Evolutionary conservation across 2,113 vertebrate genomes (phyloP).

Genomic region (Euleptes europaea): DNA sequence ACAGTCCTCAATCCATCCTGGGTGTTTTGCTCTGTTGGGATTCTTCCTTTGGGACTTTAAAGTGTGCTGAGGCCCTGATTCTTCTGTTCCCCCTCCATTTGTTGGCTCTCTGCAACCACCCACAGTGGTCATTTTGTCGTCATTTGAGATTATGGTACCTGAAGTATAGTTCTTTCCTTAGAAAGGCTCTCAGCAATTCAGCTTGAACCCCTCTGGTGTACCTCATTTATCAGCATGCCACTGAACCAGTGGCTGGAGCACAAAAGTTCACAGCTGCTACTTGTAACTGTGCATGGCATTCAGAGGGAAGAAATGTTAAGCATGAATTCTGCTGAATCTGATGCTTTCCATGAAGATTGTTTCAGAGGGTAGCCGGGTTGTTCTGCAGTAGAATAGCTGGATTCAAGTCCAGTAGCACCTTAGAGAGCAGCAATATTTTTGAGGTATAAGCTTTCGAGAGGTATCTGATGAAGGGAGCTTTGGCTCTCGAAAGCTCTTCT

Average conservation of each 20-base stretch:
- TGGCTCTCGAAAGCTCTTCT: too few species aligned
- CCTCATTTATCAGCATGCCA: not conserved
- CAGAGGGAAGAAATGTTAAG: not conserved
- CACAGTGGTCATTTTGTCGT: not conserved
- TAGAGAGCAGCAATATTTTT: too few species aligned
- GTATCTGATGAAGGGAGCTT: too few species aligned
- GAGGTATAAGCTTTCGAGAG: too few species aligned
- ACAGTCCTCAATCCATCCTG: not conserved
- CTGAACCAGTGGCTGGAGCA: not conserved
- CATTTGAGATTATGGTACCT: not conserved
- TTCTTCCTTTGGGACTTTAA: not conserved
- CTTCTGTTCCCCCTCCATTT: not conserved
- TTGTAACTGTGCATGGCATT: not conserved
- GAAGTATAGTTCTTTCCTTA: not conserved
- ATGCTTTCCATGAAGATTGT: too few species aligned
- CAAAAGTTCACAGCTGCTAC: not conserved
- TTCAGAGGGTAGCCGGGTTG: too few species aligned
- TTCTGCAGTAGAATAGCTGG: too few species aligned
- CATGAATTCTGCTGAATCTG: not conserved
- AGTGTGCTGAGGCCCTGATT: too few species aligned
- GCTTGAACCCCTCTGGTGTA: not conserved
- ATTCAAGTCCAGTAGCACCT: too few species aligned
- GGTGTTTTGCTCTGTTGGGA: not conserved
- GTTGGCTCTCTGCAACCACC: not conserved
- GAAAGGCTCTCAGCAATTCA: not conserved